These are phyloP conservation scores for Leucoma salicis DNA, from an alignment of 2,888 invertebrate species.

Conservation along the genomic window DNA sequence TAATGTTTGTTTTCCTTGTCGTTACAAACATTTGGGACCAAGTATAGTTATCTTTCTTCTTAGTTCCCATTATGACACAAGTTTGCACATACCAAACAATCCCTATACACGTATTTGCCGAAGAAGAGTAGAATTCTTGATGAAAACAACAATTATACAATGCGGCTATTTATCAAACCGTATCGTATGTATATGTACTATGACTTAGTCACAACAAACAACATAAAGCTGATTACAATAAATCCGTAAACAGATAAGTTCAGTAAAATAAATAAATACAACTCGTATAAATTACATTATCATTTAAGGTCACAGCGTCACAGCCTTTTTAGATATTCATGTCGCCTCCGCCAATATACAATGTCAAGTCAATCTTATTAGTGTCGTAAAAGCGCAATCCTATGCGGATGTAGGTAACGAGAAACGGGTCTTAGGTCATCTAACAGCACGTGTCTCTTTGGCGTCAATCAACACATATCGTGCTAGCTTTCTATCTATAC, in stretches of 20 bases:
- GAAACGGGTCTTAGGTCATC: conserved; percentile 60
- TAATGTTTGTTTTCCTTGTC: too few relatives aligned
- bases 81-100: too few relatives aligned
- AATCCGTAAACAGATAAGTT: conserved; percentile 19
- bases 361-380: conserved; percentile 49
- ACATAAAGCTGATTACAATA: conserved; percentile 15
- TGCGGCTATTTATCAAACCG: conserved; percentile 16
- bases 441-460: conserved; percentile 56
- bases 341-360: conserved; percentile 27
- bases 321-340: conserved; percentile 29
- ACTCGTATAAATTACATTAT: conserved; percentile 6
- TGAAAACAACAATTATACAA: too few relatives aligned
- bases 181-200: too few relatives aligned
- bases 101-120: too few relatives aligned
- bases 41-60: too few relatives aligned
- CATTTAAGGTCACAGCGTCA: conserved; percentile 36
- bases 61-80: too few relatives aligned
- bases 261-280: background rate
- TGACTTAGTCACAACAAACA: conserved; percentile 12
- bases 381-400: conserved; percentile 33
- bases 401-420: conserved; percentile 42
- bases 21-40: too few relatives aligned
- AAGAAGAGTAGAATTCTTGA: too few relatives aligned
- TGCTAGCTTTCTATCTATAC: conserved; percentile 46
- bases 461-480: conserved; percentile 55